A percentile compares a stretch with the other conserved stretches of the same genome.
phyloP scores from a whole-genome alignment of 2,888 invertebrate genomes.

The Falcaria lacertinaria region DNA sequence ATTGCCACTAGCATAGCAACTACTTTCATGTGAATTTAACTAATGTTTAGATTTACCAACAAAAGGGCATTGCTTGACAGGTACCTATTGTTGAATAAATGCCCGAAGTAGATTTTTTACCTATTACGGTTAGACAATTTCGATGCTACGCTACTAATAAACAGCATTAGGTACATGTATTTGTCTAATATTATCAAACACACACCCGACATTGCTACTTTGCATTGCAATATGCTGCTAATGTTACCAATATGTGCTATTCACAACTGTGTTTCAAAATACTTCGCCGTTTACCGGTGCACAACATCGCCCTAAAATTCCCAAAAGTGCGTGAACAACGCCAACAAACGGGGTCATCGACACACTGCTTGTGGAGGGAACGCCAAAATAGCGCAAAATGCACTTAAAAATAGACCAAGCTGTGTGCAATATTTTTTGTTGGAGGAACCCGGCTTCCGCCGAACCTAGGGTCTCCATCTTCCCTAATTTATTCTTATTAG shows the following conservation, averaged over 20 bases:
- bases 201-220: neutral
- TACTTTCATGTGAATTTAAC: no score
- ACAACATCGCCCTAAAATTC: constrained; percentile 66
- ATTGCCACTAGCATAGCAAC: no score
- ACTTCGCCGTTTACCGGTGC: constrained; percentile 31
- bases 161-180: no score
- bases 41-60: no score
- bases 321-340: constrained; percentile 77
- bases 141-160: no score
- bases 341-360: constrained; percentile 75
- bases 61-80: no score
- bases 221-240: neutral
- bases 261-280: constrained; percentile 14
- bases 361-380: constrained; percentile 72
- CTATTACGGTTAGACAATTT: no score
- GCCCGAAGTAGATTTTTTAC: no score
- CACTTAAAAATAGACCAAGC: constrained; percentile 77
- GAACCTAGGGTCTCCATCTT: constrained; percentile 31
- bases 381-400: constrained; percentile 80
- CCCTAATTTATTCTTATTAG: constrained; percentile 11
- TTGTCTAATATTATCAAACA: no score
- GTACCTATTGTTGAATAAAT: no score
- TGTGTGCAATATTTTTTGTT: constrained; percentile 79
- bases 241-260: neutral
- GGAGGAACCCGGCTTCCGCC: constrained; percentile 47